Percentiles rank a stretch among this genome's conserved stretches.
These are phyloP conservation scores for Melanogrammus aeglefinus DNA, from an alignment of 2,797 vertebrate genomes.

Conservation along the genomic window DNA sequence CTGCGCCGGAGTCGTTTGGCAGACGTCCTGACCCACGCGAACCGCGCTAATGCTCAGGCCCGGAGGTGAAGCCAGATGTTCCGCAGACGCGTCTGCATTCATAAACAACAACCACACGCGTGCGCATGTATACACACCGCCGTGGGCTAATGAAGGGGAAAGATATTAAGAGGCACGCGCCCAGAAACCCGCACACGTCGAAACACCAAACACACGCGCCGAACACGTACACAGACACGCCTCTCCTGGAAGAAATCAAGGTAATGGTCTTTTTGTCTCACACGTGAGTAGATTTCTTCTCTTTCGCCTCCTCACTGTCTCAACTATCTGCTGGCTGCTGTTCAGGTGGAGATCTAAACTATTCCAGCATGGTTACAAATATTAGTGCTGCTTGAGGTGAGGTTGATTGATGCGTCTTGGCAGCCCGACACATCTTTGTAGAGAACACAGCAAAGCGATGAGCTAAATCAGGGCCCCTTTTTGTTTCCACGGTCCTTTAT, in stretches of 20 bases:
- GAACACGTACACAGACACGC: background rate
- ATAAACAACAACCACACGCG: constrained; percentile 45
- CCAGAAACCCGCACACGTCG: background rate
- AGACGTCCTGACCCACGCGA: constrained; percentile 63
- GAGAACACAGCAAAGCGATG: background rate
- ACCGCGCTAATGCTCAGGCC: constrained; percentile 59
- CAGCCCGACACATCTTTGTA: background rate
- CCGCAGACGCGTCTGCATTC: constrained; percentile 55
- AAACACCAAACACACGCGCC: too few relatives aligned
- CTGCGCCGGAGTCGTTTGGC: constrained; percentile 62
- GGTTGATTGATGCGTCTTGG: background rate
- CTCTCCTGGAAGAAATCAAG: background rate
- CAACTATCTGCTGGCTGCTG: background rate
- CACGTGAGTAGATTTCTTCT: too few relatives aligned
- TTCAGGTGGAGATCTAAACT: background rate
- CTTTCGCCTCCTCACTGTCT: background rate
- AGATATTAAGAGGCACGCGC: background rate
- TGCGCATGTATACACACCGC: constrained; percentile 7
- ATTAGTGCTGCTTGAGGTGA: background rate
- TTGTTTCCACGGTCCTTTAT: background rate
- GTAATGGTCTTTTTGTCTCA: background rate
- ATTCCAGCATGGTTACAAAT: constrained; percentile 1
- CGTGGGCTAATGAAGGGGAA: background rate
- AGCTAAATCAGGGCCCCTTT: background rate
- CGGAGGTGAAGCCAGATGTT: constrained; percentile 70